A percentile compares a stretch with the other conserved stretches of the same genome.
These are phyloP conservation scores for Hemicentrotus pulcherrimus DNA, from an alignment of 35 echinoderm and acorn worm species.

Conservation along the genomic window DNA sequence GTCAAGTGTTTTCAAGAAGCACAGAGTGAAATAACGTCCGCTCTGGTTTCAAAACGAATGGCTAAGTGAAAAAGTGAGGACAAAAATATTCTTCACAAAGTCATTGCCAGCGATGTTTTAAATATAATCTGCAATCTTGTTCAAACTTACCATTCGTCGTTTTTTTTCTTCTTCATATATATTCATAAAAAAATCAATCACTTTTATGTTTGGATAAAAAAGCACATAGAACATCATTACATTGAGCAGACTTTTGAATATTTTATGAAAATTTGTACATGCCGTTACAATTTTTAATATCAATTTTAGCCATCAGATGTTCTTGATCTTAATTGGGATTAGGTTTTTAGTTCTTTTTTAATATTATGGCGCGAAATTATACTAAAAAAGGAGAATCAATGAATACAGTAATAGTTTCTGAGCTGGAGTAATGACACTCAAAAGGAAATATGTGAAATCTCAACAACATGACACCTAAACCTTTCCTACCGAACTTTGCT, in stretches of 20 bases:
- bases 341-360: no score
- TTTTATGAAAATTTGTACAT: not conserved
- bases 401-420: not conserved
- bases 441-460: not conserved
- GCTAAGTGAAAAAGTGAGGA: not conserved
- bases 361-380: no score
- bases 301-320: not conserved
- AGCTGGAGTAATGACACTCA: not conserved
- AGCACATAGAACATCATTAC: no score
- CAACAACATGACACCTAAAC: not conserved
- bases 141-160: no score
- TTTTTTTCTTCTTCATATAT: no score
- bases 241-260: not conserved
- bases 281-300: not conserved
- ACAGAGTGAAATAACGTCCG: conserved; percentile 35
- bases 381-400: not conserved
- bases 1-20: conserved; percentile 31
- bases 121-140: not conserved
- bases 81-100: not conserved
- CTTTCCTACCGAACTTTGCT: not conserved
- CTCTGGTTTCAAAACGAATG: not conserved
- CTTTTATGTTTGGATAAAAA: no score
- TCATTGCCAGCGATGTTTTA: not conserved
- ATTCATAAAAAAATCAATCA: no score
- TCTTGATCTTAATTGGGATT: not conserved